These are phyloP conservation scores for Agrotis segetum DNA, from an alignment of 2,888 invertebrate genomes.

Conservation along the genomic window DNA sequence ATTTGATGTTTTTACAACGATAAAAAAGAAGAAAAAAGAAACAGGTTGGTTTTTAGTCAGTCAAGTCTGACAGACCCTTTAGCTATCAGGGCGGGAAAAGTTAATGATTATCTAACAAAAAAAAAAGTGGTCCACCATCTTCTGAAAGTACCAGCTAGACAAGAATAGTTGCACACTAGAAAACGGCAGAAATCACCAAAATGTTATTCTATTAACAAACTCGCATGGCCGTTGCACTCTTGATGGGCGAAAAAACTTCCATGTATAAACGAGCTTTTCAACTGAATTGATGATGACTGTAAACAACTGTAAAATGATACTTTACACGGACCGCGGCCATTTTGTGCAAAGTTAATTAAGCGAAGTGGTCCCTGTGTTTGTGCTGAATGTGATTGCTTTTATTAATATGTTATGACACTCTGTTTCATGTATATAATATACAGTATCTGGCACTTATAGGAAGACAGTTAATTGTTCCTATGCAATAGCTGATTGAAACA, in stretches of 20 bases:
- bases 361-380: constrained; percentile 4
- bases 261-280: constrained; percentile 8
- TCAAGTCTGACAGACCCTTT: too few relatives aligned
- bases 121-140: too few relatives aligned
- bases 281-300: constrained; percentile 28
- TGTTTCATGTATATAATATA: neutral
- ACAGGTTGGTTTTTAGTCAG: too few relatives aligned
- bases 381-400: neutral
- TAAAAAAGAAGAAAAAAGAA: too few relatives aligned
- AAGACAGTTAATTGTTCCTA: neutral
- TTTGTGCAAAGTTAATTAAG: constrained; percentile 39
- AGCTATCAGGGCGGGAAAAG: too few relatives aligned
- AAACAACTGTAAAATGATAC: constrained; percentile 43
- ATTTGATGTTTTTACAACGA: too few relatives aligned
- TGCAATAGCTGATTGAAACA: neutral
- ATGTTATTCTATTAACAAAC: too few relatives aligned
- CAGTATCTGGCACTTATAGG: neutral
- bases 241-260: neutral
- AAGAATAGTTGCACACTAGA: too few relatives aligned
- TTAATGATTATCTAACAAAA: too few relatives aligned
- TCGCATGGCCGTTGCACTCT: neutral
- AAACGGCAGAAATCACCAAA: too few relatives aligned
- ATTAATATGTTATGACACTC: constrained; percentile 10
- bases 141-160: too few relatives aligned
- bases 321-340: constrained; percentile 24